These are phyloP conservation scores for Phasianus colchicus DNA, from an alignment of 2,113 vertebrate genomes.

Conservation along the genomic window DNA sequence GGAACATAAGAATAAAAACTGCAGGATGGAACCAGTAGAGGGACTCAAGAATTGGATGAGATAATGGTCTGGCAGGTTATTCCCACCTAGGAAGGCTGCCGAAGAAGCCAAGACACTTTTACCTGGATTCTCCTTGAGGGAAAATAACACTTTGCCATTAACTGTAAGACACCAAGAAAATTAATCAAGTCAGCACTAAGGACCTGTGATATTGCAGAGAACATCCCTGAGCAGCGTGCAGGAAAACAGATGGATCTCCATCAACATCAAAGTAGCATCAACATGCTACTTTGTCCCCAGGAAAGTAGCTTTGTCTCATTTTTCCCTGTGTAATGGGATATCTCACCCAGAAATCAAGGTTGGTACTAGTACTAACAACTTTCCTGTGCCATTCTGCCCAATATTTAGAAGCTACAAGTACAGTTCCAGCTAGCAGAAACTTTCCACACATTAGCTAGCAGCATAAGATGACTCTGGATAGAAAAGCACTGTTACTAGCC, in stretches of 20 bases:
- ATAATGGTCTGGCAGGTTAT: background rate
- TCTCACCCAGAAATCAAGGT: background rate
- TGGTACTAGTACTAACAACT: background rate
- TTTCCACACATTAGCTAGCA: background rate
- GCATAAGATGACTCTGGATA: background rate
- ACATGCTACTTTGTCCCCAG: background rate
- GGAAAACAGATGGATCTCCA: background rate
- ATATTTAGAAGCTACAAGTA: fast-evolving
- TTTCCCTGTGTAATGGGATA: background rate
- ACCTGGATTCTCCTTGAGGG: background rate
- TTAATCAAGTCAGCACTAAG: fast-evolving
- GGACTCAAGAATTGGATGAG: background rate
- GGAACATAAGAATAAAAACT: background rate
- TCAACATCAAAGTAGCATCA: background rate
- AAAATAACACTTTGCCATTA: background rate
- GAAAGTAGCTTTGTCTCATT: background rate
- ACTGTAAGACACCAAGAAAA: background rate
- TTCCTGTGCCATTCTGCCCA: background rate
- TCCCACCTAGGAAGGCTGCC: background rate
- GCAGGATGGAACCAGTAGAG: slow-evolving; percentile 1
- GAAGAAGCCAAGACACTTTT: background rate
- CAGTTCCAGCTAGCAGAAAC: background rate
- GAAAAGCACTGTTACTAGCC: background rate
- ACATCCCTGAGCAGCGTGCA: background rate
- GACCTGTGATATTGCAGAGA: background rate